Evolutionary conservation across 2,888 invertebrate genomes (phyloP), one percentile per base, ranked within the genome.

Genomic region (Platycnemis pennipes): DNA sequence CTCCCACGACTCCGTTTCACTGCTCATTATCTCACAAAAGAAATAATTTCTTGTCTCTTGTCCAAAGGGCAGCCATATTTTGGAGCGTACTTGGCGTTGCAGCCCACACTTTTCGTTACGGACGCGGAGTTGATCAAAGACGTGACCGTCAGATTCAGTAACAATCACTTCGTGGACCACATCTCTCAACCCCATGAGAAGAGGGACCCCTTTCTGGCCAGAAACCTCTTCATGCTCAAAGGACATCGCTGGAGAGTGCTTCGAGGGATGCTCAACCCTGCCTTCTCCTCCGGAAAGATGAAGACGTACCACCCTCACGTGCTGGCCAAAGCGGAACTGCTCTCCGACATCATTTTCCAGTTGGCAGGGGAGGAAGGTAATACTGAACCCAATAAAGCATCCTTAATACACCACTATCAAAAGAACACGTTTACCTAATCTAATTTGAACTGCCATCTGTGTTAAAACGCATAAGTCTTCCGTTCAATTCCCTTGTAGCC

Each of bases 201-300:
- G 37, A 97, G 97, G 37, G 97, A 98, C 96, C 97, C 97, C 0
- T 95, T 98, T 63, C 97, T 97, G 11, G 97, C 97, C 37, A 87
- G 37, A 0, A 97, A 97, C 96, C 96, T 98, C 11, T 97, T 98
- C 95, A 97, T 97, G 94, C 96, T 97, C 88, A 96, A 97, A 94
- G 97, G 97, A 0, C 96, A 97, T 16, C 96, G 97, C 91, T 98
- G 98, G 98, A 97, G 97, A 95, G 97, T 96, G 91, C 96, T 98
- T 44, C 96, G 98, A n/a, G 95, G 97, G 0, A 97, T 97, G 95
- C 96, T 98, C 95, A 97, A 98, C 0, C 97, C 98, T 0, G 97
- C 97, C 0, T 98, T 98, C 95, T 97, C 98, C 0, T 97, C 98
- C 0, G 97, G 97, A 13, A 98, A 98, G 96, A 96, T 98, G 89